These are phyloP conservation scores for Craterocephalus amniculus DNA, from an alignment of 2,797 vertebrate species.

Conservation along the genomic window DNA sequence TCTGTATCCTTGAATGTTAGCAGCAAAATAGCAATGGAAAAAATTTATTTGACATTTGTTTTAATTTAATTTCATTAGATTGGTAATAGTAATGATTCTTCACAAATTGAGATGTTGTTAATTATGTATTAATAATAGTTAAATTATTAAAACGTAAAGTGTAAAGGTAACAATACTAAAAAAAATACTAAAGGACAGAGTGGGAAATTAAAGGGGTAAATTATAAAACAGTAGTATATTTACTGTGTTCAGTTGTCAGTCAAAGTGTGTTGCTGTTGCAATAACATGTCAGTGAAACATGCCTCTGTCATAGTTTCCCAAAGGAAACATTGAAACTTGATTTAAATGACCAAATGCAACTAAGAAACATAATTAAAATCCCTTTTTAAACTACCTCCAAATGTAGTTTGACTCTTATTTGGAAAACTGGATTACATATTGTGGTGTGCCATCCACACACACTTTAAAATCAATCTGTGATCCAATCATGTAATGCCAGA, in stretches of 20 bases:
- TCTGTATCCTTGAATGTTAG: too few relatives aligned
- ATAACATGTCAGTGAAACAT: neutral
- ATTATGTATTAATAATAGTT: too few relatives aligned
- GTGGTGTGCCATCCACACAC: neutral
- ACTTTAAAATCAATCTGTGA: neutral
- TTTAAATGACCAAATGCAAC: neutral
- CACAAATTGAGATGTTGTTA: too few relatives aligned
- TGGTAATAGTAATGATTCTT: too few relatives aligned
- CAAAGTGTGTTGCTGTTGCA: neutral
- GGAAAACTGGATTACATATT: neutral
- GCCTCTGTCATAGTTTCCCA: neutral
- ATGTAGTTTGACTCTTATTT: constrained; percentile 4
- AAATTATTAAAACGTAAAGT: too few relatives aligned
- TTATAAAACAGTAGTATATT: too few relatives aligned
- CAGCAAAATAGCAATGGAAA: too few relatives aligned
- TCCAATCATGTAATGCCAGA: neutral
- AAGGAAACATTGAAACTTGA: neutral
- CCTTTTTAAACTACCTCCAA: neutral
- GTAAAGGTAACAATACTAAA: too few relatives aligned
- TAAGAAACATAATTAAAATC: neutral
- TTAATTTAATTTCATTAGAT: too few relatives aligned
- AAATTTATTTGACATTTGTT: too few relatives aligned
- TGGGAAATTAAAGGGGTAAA: too few relatives aligned
- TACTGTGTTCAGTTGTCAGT: neutral
- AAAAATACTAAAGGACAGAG: too few relatives aligned